Base-by-base conservation (phyloP, 1,140 invertebrate species). In the Linepithema humile region DNA sequence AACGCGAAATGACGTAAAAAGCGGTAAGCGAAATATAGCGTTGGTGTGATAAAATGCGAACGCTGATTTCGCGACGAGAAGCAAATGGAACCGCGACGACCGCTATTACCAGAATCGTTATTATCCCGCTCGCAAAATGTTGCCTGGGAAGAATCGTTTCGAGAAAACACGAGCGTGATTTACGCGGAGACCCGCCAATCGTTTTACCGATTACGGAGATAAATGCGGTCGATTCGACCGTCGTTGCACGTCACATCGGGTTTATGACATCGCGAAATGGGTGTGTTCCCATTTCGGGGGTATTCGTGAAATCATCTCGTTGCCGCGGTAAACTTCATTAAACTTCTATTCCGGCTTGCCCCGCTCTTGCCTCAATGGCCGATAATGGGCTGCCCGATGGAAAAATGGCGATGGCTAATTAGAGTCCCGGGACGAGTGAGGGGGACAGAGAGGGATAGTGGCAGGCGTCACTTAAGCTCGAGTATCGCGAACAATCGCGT, bases 301-400 rank as follows among this genome's bases (percentile, higher is more conserved):
- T 80, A 84, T 65, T 86, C 72, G 85, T 57, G 85, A 89, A 89
- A 89, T 86, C 87, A 75, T 83, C 73, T 69, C 65, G 60, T 85
- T 86, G 82, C 70, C 82, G 75, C 80, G 88, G 74, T 89, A 89
- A 89, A 89, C 88, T 86, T 89, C 85, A 77, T 89, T 89, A 89
- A 89, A 89, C 85, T 87, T 89, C 88, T 89, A 89, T 89, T 89
- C 85, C 82, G 73, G 88, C 50, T 89, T 82, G 78, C 74, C 67
- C 80, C 73, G 73, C 88, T 85, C 83, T 75, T 75, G 73, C 87
- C 72, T 85, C 75, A 72, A 84, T 89, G 85, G 77, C 85, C 88
- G 88, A 89, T 89, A 89, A 89, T 89, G 64, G 83, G 64, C 65
- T 48, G 75, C 74, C 82, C 88, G 75, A 89, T 89, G 88, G 87